Conservation (phyloP, 1,140 invertebrate genomes). For the Pogonognathellus flavescens region DNA sequence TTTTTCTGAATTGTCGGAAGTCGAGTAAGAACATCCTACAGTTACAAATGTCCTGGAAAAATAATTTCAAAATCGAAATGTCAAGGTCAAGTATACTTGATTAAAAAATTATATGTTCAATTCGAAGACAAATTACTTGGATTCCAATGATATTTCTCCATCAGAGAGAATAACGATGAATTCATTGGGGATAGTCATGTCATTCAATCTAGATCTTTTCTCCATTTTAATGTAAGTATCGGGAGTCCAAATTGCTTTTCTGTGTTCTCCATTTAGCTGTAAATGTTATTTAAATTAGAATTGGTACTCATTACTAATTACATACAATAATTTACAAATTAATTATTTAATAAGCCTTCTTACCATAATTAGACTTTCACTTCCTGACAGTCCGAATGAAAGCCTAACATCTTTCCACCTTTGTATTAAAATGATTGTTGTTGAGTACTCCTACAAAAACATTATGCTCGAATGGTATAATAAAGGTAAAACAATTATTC, state of each 20-base stretch:
- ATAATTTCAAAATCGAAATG: background rate
- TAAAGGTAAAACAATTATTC: too few species aligned
- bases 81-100: background rate
- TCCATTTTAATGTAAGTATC: constrained; percentile 14
- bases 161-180: background rate
- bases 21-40: background rate
- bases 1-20: background rate
- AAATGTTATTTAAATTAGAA: background rate
- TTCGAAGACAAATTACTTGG: background rate
- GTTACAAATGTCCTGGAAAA: constrained; percentile 7
- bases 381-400: background rate
- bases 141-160: background rate
- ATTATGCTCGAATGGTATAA: background rate
- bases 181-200: background rate
- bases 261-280: constrained; percentile 18
- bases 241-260: background rate
- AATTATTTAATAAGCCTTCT: background rate
- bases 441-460: background rate
- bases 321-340: background rate
- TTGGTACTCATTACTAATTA: background rate
- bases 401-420: background rate
- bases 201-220: background rate
- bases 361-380: constrained; percentile 5
- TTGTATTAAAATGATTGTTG: constrained; percentile 20
- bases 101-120: background rate